phyloP scores from a whole-genome alignment of 2,113 vertebrate genomes.

The Nothocercus julius region DNA sequence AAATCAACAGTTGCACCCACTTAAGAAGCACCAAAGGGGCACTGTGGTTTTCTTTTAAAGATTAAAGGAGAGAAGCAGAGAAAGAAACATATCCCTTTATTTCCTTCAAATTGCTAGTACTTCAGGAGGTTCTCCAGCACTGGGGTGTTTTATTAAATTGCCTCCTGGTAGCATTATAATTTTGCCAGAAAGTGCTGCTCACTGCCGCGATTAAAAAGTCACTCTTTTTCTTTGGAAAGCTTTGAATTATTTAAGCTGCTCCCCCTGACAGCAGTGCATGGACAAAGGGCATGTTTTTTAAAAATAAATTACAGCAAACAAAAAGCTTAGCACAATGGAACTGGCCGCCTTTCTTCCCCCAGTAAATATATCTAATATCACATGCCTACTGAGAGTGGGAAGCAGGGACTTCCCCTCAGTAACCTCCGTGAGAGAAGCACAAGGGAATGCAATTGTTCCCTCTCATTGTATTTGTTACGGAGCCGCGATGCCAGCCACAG shows the following conservation, averaged over 20 bases:
- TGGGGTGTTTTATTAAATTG: conserved; percentile 29
- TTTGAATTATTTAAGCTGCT: conserved; percentile 1
- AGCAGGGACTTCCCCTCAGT: conserved; percentile 1
- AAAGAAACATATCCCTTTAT: conserved; percentile 31
- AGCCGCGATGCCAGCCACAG: conserved; percentile 10
- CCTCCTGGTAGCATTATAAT: not conserved
- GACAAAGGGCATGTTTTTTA: conserved; percentile 1
- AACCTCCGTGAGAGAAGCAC: not conserved
- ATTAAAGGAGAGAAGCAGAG: not conserved
- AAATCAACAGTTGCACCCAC: conserved; percentile 27
- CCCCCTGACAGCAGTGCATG: not conserved
- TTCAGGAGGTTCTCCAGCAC: conserved; percentile 20
- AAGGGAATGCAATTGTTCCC: conserved; percentile 4
- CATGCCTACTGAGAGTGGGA: not conserved
- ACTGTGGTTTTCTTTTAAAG: conserved; percentile 43
- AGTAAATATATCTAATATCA: conserved; percentile 40
- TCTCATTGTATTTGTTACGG: not conserved
- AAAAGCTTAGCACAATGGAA: conserved; percentile 21
- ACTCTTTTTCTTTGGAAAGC: conserved; percentile 13
- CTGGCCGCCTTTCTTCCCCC: not conserved
- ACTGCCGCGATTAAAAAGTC: not conserved
- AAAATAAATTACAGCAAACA: conserved; percentile 38
- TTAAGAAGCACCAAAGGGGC: conserved; percentile 46
- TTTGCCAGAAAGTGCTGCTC: conserved; percentile 25
- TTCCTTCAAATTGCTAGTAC: conserved; percentile 28